Evolutionary conservation across 1,140 invertebrate genomes (phyloP), one percentile per base, ranked within the genome.

Genomic region (Drosophila eugracilis): DNA sequence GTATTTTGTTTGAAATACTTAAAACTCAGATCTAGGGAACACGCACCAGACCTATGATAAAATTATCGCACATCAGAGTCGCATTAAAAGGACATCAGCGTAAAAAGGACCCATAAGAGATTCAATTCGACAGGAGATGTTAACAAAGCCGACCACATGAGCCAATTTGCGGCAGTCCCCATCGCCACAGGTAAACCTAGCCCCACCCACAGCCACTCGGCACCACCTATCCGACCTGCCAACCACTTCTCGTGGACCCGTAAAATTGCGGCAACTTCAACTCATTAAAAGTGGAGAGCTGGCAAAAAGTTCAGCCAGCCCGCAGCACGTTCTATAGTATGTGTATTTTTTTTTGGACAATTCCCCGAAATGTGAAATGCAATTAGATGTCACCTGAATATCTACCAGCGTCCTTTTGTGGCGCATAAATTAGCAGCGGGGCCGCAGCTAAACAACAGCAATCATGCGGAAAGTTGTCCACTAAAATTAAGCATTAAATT

Each of bases 271-370:
- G 54, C 67, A 77, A 70, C 69, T 74, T 78, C 17, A 83, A 81
- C 67, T 81, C 78, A 81, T 81, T 81, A 81, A 81, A 81, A 83
- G 52, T 63, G 60, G 50, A 81, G 74, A 42, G 52, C 60, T 62
- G 58, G 44, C 52, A 63, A 73, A 58, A 83, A 75, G 63, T 70
- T 78, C 58, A 50, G 69, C 42, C 67, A 37, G 70, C 59, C 65
- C 66, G 50, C 41, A 55, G 55, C 53, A 58, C 49, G 49, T 73
- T 60, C 48, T 39, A 37, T 12, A 12, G 30, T 12, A 32, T 78
- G 60, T 52, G 48, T 37, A 77, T 53, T 28, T 49, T 47, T 53
- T 21, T 75, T 55, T 30, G 47, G 41, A 76, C 58, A 57, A 36
- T 49, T 71, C 26, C 45, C 32, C 37, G n/a, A n/a, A 69, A 42